A percentile compares a stretch with the other conserved stretches of the same genome.
Evolutionary conservation across 2,113 vertebrate species (phyloP).

Genomic region (Charina bottae): DNA sequence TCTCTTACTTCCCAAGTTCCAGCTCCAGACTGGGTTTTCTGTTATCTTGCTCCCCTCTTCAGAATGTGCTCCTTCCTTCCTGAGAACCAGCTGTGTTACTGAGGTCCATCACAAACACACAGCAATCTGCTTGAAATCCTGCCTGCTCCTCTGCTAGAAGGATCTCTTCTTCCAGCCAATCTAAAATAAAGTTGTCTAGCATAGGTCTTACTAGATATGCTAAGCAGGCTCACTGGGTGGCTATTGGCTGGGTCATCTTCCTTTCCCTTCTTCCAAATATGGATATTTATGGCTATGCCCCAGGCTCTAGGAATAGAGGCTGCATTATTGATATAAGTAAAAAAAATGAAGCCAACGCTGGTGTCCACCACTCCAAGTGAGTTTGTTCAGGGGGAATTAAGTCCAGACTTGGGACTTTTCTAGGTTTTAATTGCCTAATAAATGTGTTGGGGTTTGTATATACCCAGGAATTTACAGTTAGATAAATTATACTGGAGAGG

Average conservation of each 20-base stretch:
- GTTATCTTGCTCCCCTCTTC: too few species aligned
- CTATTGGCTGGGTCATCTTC: background rate
- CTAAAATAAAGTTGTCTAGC: background rate
- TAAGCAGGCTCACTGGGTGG: background rate
- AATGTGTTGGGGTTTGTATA: too few species aligned
- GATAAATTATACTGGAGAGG: too few species aligned
- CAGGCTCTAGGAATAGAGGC: background rate
- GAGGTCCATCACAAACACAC: too few species aligned
- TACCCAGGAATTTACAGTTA: too few species aligned
- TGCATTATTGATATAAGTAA: background rate
- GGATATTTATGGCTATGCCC: background rate
- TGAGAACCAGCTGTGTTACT: too few species aligned
- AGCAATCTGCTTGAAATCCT: background rate
- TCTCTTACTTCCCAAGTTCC: too few species aligned
- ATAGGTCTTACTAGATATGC: background rate
- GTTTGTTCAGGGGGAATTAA: background rate
- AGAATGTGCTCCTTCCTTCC: too few species aligned
- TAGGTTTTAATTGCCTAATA: background rate
- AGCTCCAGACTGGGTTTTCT: too few species aligned
- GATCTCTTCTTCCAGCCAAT: background rate
- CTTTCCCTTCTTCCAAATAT: background rate
- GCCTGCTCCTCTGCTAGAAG: background rate
- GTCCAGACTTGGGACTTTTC: background rate
- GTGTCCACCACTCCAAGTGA: background rate
- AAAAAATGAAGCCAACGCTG: background rate